Evolutionary conservation across 2,888 invertebrate genomes (phyloP).

Genomic region (Stenotaenia linearis): DNA sequence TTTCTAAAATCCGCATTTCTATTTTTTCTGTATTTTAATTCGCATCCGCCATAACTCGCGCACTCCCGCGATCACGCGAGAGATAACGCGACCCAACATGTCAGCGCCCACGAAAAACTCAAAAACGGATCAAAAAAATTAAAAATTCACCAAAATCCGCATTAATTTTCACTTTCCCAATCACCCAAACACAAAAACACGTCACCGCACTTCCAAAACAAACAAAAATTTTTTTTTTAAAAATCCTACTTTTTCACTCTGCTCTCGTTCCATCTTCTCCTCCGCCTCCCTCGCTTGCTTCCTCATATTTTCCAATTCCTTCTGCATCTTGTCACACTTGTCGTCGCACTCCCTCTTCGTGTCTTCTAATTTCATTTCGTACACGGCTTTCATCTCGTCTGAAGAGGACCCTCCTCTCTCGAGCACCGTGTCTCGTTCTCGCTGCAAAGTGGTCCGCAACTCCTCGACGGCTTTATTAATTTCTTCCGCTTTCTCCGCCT

Average conservation of each 20-base stretch:
- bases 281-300: neutral
- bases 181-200: too few species aligned
- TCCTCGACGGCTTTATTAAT: constrained; percentile 4
- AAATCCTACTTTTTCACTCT: neutral
- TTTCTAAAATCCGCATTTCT: too few species aligned
- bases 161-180: too few species aligned
- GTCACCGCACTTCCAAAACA: too few species aligned
- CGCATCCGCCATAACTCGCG: too few species aligned
- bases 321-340: neutral
- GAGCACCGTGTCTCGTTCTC: neutral
- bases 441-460: neutral
- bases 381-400: neutral
- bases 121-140: too few species aligned
- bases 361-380: neutral
- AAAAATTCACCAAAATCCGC: too few species aligned
- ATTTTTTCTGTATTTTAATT: too few species aligned
- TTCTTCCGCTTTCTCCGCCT: constrained; percentile 24
- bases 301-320: neutral
- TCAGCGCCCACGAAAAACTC: too few species aligned
- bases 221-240: too few species aligned
- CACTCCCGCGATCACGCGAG: too few species aligned
- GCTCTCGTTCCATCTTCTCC: neutral
- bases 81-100: too few species aligned
- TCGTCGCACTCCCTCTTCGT: neutral
- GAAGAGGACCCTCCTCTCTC: neutral